These are phyloP conservation scores for Apteryx mantelli DNA, from an alignment of 2,113 vertebrate species.

Conservation along the genomic window DNA sequence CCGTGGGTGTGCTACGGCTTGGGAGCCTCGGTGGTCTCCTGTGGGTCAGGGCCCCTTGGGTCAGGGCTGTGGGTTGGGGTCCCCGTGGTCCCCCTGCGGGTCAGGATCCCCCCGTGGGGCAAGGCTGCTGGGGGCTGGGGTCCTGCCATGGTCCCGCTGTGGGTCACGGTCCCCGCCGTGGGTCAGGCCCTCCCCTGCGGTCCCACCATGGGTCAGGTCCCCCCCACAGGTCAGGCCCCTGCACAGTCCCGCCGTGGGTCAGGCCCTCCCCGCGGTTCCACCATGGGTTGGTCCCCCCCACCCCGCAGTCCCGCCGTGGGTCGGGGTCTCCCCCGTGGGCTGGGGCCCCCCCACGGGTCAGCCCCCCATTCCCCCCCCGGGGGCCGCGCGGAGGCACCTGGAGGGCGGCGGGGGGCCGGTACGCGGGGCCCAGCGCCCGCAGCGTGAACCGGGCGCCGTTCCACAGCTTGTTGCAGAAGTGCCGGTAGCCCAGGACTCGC, in stretches of 20 bases:
- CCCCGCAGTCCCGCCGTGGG: too few species aligned
- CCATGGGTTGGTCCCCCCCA: too few species aligned
- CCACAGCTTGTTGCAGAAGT: conserved; percentile 97
- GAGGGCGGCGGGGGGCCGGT: conserved; percentile 77
- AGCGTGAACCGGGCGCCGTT: conserved; percentile 92
- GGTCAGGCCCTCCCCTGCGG: not conserved
- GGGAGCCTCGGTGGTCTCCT: not conserved
- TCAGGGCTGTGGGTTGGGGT: not conserved
- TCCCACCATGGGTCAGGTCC: too few species aligned
- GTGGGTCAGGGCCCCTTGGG: not conserved
- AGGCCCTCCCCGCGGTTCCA: too few species aligned
- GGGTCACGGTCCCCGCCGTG: not conserved
- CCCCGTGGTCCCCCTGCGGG: too few species aligned
- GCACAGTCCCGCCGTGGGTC: not conserved
- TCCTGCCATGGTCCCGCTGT: not conserved
- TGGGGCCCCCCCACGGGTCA: not conserved
- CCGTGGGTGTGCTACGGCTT: too few species aligned
- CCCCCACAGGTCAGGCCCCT: too few species aligned
- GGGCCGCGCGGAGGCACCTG: conserved; percentile 65
- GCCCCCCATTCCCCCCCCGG: not conserved
- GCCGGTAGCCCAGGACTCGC: conserved; percentile 91
- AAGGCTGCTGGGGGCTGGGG: not conserved
- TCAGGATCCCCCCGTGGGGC: too few species aligned
- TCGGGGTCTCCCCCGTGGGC: too few species aligned
- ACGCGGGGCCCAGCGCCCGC: conserved; percentile 84